phyloP scores from a whole-genome alignment of 2,797 vertebrate species.

The Falco naumanni region DNA sequence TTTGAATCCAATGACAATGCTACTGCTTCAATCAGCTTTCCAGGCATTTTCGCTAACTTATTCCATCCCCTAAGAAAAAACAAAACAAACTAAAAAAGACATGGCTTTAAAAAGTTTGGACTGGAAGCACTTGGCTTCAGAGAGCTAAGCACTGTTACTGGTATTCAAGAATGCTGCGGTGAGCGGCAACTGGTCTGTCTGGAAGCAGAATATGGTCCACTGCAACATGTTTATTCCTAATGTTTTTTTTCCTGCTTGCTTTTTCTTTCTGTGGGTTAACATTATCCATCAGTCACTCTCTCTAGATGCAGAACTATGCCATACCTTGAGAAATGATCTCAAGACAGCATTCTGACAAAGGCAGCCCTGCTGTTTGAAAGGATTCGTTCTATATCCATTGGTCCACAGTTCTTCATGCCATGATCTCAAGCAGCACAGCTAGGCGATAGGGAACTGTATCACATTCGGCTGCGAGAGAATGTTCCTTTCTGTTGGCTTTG shows the following conservation, averaged over 20 bases:
- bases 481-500: not conserved
- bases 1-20: not conserved
- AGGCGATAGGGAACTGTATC: not conserved
- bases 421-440: not conserved
- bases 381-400: not conserved
- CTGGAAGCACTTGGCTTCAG: not conserved
- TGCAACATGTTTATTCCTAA: not conserved
- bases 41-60: constrained; percentile 1
- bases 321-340: not conserved
- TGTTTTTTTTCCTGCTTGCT: not conserved
- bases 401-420: not conserved
- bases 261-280: not conserved
- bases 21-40: not conserved
- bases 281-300: not conserved
- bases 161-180: not conserved
- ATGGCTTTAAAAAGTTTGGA: not conserved
- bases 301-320: not conserved
- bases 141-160: not conserved
- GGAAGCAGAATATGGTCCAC: not conserved
- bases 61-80: not conserved
- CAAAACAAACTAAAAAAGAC: not conserved
- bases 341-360: not conserved
- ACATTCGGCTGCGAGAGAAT: not conserved
- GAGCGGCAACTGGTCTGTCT: not conserved
- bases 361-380: not conserved